phyloP scores from a whole-genome alignment of 2,888 invertebrate species.

The Drosophila anceps region DNA sequence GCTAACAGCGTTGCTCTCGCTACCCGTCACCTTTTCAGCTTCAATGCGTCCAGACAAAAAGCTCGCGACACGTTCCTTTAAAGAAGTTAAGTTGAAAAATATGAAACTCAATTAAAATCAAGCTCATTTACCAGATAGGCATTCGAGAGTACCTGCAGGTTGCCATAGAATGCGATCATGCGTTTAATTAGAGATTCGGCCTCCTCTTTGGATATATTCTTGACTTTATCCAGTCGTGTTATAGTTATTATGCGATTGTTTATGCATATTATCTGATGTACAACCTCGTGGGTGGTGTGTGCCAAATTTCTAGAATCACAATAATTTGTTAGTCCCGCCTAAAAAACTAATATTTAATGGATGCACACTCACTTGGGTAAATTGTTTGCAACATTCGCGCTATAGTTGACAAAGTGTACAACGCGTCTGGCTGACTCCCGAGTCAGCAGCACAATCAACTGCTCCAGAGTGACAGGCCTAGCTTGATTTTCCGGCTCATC shows the following conservation, averaged over 20 bases:
- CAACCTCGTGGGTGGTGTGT: slow-evolving; percentile 86
- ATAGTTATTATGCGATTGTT: slow-evolving; percentile 89
- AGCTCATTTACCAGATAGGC: slow-evolving; percentile 74
- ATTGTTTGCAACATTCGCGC: slow-evolving; percentile 87
- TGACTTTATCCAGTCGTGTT: slow-evolving; percentile 88
- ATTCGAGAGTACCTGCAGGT: slow-evolving; percentile 80
- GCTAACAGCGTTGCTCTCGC: slow-evolving; percentile 62
- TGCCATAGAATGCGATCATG: slow-evolving; percentile 78
- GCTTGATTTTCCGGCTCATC: slow-evolving; percentile 95
- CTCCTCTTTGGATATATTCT: slow-evolving; percentile 86
- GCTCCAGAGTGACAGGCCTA: slow-evolving; percentile 91
- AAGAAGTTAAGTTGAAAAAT: background rate
- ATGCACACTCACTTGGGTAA: slow-evolving; percentile 87
- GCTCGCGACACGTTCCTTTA: slow-evolving; percentile 88
- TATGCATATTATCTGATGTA: slow-evolving; percentile 87
- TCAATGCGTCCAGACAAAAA: slow-evolving; percentile 89
- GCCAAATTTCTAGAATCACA: slow-evolving; percentile 85
- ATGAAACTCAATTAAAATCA: background rate
- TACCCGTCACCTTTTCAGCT: slow-evolving; percentile 87
- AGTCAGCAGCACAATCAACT: slow-evolving; percentile 90
- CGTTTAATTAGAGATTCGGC: slow-evolving; percentile 84
- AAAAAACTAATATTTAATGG: too few species aligned
- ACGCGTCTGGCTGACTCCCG: slow-evolving; percentile 92
- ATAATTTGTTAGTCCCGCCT: background rate
- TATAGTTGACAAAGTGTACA: slow-evolving; percentile 92